Conservation (phyloP, 2,113 vertebrate genomes). For the Cisticola juncidis region DNA sequence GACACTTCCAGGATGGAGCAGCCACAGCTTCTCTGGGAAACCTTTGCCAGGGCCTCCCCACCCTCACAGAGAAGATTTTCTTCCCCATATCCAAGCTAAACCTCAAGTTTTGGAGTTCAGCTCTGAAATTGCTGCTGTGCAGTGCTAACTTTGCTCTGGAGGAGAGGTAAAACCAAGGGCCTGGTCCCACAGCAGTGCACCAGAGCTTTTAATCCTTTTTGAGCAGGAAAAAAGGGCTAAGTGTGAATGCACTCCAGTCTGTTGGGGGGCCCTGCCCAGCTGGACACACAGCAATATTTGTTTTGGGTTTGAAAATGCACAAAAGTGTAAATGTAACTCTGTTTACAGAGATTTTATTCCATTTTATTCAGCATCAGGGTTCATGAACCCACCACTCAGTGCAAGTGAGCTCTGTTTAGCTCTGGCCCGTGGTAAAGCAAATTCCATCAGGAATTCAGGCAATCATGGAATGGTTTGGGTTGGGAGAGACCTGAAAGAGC, state of each 20-base stretch:
- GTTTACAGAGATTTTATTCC: neutral
- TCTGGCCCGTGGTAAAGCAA: neutral
- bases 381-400: rapidly evolving
- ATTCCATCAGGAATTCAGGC: neutral
- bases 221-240: neutral
- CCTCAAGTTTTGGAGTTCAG: neutral
- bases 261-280: rapidly evolving
- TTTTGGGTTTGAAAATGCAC: neutral
- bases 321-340: neutral
- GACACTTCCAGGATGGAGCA: neutral
- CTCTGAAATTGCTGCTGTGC: neutral
- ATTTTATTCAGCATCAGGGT: neutral
- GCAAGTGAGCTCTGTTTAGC: neutral
- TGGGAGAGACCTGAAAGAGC: neutral
- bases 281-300: neutral
- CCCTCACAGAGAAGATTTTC: neutral
- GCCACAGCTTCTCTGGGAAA: neutral
- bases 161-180: neutral
- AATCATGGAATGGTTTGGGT: neutral
- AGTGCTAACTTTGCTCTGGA: neutral
- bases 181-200: neutral
- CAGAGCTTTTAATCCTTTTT: neutral
- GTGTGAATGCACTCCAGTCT: neutral
- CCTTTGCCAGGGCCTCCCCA: neutral
- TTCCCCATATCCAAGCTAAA: neutral